Evolutionary conservation across 2,888 invertebrate genomes (phyloP).

Genomic region (Drosophila melanosoma): DNA sequence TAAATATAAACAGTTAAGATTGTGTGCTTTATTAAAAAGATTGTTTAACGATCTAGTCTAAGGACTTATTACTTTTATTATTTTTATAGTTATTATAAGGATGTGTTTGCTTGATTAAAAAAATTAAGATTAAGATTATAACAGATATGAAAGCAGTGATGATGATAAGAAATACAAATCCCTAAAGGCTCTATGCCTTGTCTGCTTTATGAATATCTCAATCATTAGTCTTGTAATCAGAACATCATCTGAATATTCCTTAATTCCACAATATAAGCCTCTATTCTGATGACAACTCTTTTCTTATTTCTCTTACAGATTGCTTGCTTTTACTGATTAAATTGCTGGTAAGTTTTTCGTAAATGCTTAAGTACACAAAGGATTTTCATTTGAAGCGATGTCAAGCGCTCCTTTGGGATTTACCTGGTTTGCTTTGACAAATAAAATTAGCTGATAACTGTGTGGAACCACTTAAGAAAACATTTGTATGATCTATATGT

Average conservation of each 20-base stretch:
- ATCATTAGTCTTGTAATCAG: background rate
- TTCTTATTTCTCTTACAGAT: slow-evolving; percentile 57
- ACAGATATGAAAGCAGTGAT: too few relatives aligned
- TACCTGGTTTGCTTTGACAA: slow-evolving; percentile 7
- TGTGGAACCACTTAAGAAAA: slow-evolving; percentile 43
- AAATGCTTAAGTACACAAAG: slow-evolving; percentile 19
- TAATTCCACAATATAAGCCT: background rate
- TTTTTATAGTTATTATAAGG: too few relatives aligned
- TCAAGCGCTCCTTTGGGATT: slow-evolving; percentile 1
- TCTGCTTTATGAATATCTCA: background rate
- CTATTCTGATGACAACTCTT: slow-evolving; percentile 22
- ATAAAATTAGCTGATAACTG: slow-evolving; percentile 46
- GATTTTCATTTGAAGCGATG: slow-evolving; percentile 17
- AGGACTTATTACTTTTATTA: background rate
- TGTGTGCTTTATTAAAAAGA: background rate
- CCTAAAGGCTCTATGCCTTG: too few relatives aligned
- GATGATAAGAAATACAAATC: too few relatives aligned
- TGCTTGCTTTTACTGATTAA: slow-evolving; percentile 49
- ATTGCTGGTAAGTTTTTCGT: slow-evolving; percentile 55
- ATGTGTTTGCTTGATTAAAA: too few relatives aligned
- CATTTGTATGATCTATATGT: slow-evolving; percentile 14
- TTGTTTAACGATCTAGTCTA: background rate
- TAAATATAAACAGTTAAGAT: background rate
- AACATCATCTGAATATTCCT: background rate
- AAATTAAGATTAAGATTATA: too few relatives aligned